Percentiles rank a stretch among this genome's conserved stretches.
phyloP scores from a whole-genome alignment of 2,113 vertebrate genomes.

The Sprattus sprattus region DNA sequence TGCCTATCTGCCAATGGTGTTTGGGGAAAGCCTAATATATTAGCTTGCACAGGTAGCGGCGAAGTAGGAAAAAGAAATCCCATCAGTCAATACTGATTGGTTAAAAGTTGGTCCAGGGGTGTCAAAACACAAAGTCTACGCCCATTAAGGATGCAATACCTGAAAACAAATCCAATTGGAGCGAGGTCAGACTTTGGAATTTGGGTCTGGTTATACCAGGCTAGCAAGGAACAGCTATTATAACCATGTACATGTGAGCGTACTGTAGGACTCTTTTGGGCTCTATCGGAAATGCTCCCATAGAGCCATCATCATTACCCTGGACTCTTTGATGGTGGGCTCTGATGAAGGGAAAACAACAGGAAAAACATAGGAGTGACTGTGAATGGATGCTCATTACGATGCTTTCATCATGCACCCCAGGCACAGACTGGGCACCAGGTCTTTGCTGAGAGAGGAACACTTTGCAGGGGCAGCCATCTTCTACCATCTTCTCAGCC shows the following conservation, averaged over 20 bases:
- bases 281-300: neutral
- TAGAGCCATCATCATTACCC: neutral
- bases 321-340: neutral
- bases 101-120: too few species aligned
- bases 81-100: too few species aligned
- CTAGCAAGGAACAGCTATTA: neutral
- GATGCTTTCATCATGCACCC: constrained; percentile 13
- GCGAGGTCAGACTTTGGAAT: too few species aligned
- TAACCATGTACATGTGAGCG: neutral
- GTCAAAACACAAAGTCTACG: too few species aligned
- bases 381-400: neutral
- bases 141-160: too few species aligned
- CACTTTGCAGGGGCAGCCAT: neutral
- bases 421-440: neutral
- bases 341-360: neutral
- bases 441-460: neutral
- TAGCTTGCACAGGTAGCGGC: too few species aligned
- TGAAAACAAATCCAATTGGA: too few species aligned
- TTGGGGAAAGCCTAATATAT: too few species aligned
- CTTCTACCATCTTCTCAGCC: neutral
- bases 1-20: too few species aligned
- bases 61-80: too few species aligned
- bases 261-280: neutral
- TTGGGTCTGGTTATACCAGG: too few species aligned
- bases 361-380: neutral